Conservation (phyloP, 2,113 vertebrate genomes). For the Helogale parvula region DNA sequence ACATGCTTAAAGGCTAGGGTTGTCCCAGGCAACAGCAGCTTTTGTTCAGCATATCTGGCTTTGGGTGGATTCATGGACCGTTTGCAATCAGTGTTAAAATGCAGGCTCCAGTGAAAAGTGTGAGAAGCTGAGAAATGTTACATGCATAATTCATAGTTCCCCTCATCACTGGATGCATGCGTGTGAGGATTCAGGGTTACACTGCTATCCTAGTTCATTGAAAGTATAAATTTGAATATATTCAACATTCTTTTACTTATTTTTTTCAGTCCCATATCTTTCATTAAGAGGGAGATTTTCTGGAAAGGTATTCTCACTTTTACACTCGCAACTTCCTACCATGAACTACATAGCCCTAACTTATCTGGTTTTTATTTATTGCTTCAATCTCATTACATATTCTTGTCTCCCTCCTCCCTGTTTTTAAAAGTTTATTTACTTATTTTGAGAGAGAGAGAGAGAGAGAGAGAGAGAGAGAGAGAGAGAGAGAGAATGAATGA, state of each 20-base stretch:
- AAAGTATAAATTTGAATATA: constrained; percentile 31
- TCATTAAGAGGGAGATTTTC: background rate
- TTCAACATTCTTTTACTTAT: constrained; percentile 40
- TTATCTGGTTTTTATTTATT: background rate
- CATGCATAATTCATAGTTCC: constrained; percentile 79
- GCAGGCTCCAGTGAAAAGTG: constrained; percentile 80
- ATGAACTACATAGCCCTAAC: background rate
- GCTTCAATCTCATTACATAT: background rate
- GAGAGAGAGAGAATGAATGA: no score
- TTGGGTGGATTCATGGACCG: constrained; percentile 73
- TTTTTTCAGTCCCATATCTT: background rate
- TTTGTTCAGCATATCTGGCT: constrained; percentile 76
- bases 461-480: no score
- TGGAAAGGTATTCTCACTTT: background rate
- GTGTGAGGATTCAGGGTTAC: constrained; percentile 61
- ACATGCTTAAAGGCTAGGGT: constrained; percentile 67
- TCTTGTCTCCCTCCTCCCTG: background rate
- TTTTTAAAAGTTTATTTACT: no score
- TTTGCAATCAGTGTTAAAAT: constrained; percentile 80
- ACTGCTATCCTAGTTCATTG: constrained; percentile 40
- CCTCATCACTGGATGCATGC: constrained; percentile 58
- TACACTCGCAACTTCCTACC: background rate
- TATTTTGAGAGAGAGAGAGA: no score
- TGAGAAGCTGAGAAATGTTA: constrained; percentile 79
- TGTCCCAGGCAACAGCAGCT: constrained; percentile 73